Evolutionary conservation across 2,797 vertebrate genomes (phyloP).

Genomic region (Acipenser transmontanus): DNA sequence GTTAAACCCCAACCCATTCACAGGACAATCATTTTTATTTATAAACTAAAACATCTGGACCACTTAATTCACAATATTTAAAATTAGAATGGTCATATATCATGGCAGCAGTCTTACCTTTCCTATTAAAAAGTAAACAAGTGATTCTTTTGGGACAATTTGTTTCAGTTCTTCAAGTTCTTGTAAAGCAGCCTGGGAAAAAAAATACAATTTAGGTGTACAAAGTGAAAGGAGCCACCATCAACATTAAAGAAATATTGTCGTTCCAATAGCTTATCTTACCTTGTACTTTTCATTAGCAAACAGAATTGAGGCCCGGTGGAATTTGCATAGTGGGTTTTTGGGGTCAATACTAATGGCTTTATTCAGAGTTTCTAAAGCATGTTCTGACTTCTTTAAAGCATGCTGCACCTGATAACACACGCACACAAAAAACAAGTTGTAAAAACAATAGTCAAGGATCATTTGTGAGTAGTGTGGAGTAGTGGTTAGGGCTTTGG

Average conservation of each 20-base stretch:
- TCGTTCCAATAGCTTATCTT: conserved; percentile 10
- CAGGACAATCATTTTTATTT: too few relatives aligned
- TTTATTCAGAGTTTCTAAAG: conserved; percentile 91
- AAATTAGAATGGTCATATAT: too few relatives aligned
- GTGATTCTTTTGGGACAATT: conserved; percentile 98
- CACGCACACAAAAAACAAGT: conserved; percentile 1
- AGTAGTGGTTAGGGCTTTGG: too few relatives aligned
- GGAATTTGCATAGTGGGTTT: conserved; percentile 98
- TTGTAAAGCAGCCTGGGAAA: too few relatives aligned
- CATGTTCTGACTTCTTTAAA: conserved; percentile 91
- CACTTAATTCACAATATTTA: too few relatives aligned
- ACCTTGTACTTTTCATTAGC: conserved; percentile 98
- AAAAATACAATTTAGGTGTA: neutral
- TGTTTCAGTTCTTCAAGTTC: conserved; percentile 97
- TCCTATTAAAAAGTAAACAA: conserved; percentile 99
- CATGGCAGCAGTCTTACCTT: conserved; percentile 76
- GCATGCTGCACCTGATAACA: conserved; percentile 83
- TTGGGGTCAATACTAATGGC: conserved; percentile 94
- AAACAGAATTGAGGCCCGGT: conserved; percentile 92
- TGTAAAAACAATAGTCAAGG: neutral
- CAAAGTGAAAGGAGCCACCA: neutral
- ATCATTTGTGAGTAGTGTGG: too few relatives aligned
- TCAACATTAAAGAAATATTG: neutral
- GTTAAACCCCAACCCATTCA: too few relatives aligned
- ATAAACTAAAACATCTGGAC: too few relatives aligned